Base-by-base conservation (phyloP, 2,113 vertebrate genomes). In the Poeciliopsis retropinna region DNA sequence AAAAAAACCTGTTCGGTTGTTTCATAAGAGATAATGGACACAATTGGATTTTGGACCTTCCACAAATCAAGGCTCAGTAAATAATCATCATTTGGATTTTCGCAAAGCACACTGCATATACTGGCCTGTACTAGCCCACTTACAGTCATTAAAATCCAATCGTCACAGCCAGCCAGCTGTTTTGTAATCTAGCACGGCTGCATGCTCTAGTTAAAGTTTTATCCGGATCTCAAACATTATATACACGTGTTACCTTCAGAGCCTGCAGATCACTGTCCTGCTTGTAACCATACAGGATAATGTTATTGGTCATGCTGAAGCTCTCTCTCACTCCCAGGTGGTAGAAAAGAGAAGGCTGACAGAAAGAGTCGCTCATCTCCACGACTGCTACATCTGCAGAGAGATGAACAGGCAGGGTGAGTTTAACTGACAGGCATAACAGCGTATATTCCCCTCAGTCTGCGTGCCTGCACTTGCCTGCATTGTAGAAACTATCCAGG, bases 301-400 rank as follows among this genome's bases (percentile, higher is more conserved):
- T 87, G 64, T 97, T 98, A 85, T 97, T 96, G 76, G 94, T 96
- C 97, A 97, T 97, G 77, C 95, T 95, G 95, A 96, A 98, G 84
- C 97, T 97, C 88, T 98, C 96, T 0, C 97, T 93, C 64, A 97
- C 94, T 0, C 95, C 97, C 0, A 98, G 93, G 90, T 98, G 96
- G 78, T 97, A 98, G 89, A 97, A 97, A 31, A 97, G 94, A 0
- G 97, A 98, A 1, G 95, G 95, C 61, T 97, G 97, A n/a, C 94
- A 96, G 70, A 95, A 85, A 2, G 94, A 92, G 87, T 93, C 94
- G 0, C 93, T 96, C 93, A 98, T 95, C 90, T 97, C 96, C 76
- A 98, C 95, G 87, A 98, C 95, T 0, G 95, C 96, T 32, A 98
- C 95, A 22, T 98, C 97, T 98, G 94, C 1, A 11, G 72, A 5